Evolutionary conservation across 2,888 invertebrate genomes (phyloP), one percentile per base, ranked within the genome.

Genomic region (Galeopsomyia nigrocyanea): DNA sequence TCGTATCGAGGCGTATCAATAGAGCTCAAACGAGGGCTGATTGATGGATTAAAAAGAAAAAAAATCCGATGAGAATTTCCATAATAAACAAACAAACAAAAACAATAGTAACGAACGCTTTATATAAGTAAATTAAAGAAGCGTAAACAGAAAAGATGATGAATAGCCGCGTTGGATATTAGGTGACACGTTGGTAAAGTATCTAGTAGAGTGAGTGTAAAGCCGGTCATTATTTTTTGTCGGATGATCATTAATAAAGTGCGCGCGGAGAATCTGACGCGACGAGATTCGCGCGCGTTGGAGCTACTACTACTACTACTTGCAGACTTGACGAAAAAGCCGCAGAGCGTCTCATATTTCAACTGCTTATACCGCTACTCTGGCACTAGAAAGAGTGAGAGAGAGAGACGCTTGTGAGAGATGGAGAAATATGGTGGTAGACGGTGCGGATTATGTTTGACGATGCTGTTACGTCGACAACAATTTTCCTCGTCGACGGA

Each of bases 161-260:
- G 13, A 39, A 39, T 39, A 13, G 39, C 7, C 39, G 26, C 5
- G 3, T 2, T 5, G 39, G 39, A 1, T 17, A 53, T 53, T 39
- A 51, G 16, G 17, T 2, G 55, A n/a, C n/a, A 55, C 5, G 2
- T 2, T 19, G 19, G 39, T 14, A 31, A 56, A 50, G 22, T 31
- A 31, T n/a, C n/a, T n/a, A n/a, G n/a, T n/a, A 47, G 47, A n/a
- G 50, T 16, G 16, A 9, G 56, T 47, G 55, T 17, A 47, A 68
- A 55, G 61, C 57, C 57, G 68, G 51, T 71, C 62, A 61, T 75
- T 74, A 66, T 64, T 68, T 81, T 78, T 78, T 75, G 76, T 76
- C 74, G 69, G 77, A 79, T 78, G 79, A 80, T 79, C 80, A 79
- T 82, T 80, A 80, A 79, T 80, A 77, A 78, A 75, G 73, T 55